Conservation (phyloP, 2,113 vertebrate species). For the Galeopterus variegatus region DNA sequence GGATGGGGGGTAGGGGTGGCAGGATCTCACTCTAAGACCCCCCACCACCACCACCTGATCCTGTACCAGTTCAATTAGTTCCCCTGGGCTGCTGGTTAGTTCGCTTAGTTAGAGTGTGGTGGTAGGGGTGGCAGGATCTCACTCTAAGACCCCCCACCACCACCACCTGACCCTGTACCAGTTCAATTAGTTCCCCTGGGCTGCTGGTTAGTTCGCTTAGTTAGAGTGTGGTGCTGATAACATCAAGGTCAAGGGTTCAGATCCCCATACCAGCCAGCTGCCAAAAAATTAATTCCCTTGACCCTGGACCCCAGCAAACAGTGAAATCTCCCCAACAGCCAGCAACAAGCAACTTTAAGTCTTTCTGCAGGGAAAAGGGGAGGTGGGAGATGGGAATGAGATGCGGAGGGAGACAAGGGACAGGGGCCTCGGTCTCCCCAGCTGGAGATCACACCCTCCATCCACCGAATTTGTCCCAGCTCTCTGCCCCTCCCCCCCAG, state of each 20-base stretch:
- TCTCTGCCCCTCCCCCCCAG: background rate
- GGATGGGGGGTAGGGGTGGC: background rate
- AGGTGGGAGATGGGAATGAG: background rate
- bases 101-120: too few species aligned
- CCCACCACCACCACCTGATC: background rate
- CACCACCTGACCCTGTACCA: background rate
- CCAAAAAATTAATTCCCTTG: background rate
- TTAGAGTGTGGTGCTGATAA: too few species aligned
- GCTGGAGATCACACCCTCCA: background rate
- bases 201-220: too few species aligned
- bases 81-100: too few species aligned
- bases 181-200: background rate
- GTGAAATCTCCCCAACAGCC: background rate
- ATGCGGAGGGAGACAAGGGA: too few species aligned
- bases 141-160: background rate
- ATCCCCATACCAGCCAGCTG: too few species aligned
- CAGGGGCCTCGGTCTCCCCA: background rate
- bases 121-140: background rate
- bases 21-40: background rate
- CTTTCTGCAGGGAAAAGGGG: background rate
- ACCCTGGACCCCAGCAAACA: background rate
- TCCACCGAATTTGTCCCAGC: background rate
- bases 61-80: background rate
- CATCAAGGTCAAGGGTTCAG: too few species aligned
- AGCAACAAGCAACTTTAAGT: background rate